Evolutionary conservation across 2,888 invertebrate species (phyloP).

Genomic region (Hyalella azteca): DNA sequence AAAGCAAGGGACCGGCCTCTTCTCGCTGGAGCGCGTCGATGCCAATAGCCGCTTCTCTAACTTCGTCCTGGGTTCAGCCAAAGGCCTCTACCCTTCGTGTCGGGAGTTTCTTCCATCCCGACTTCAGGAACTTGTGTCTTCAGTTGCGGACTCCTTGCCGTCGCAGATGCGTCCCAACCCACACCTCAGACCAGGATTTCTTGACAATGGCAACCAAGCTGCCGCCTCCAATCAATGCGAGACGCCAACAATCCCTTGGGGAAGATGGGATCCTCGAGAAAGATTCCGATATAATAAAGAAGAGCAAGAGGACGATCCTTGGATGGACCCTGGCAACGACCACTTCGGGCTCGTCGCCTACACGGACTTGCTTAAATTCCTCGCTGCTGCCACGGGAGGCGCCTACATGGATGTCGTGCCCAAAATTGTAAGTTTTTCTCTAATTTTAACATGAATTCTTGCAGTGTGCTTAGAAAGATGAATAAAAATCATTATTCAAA

Average conservation of each 20-base stretch:
- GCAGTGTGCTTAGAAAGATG: too few species aligned
- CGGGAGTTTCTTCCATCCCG: background rate
- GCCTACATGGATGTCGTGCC: conserved; percentile 71
- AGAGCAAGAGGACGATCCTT: background rate
- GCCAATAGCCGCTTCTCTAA: background rate
- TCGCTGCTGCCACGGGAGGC: conserved; percentile 77
- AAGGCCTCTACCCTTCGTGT: background rate
- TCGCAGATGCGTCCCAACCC: conserved; percentile 12
- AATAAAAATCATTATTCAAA: too few species aligned
- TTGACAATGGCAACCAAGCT: background rate
- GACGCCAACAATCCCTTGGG: background rate
- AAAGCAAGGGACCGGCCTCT: background rate
- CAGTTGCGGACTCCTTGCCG: background rate
- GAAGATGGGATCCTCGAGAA: background rate
- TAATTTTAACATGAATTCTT: too few species aligned
- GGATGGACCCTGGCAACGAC: conserved; percentile 15
- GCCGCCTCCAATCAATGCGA: background rate
- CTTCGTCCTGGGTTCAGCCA: background rate
- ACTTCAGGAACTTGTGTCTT: background rate
- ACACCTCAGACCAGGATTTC: background rate
- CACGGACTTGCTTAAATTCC: conserved; percentile 75
- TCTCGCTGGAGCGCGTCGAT: background rate
- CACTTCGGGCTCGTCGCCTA: conserved; percentile 74
- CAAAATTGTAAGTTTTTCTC: conserved; percentile 62
- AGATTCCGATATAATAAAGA: background rate